phyloP scores from a whole-genome alignment of 2,113 vertebrate genomes.

The Poecilia latipinna region DNA sequence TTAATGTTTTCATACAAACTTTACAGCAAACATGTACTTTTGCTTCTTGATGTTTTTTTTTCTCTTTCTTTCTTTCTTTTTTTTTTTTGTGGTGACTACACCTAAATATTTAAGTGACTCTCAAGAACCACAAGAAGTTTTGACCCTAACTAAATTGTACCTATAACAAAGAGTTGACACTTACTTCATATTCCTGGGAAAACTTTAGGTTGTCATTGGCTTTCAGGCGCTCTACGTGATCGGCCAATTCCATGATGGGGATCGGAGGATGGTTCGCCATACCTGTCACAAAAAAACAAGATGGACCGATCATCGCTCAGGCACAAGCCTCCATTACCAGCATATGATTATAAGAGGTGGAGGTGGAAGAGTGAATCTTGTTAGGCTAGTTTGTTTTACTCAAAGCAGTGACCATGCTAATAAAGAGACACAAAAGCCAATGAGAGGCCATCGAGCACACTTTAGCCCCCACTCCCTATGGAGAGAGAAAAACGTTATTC shows the following conservation, averaged over 20 bases:
- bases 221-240: conserved; percentile 97
- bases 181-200: conserved; percentile 98
- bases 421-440: conserved; percentile 85
- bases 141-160: not conserved
- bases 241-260: conserved; percentile 94
- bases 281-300: conserved; percentile 82
- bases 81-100: no score
- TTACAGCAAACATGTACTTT: not conserved
- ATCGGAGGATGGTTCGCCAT: conserved; percentile 98
- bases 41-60: not conserved
- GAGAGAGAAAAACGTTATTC: conserved; percentile 85
- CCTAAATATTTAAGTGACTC: not conserved
- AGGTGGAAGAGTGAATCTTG: conserved; percentile 77
- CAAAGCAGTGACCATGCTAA: conserved; percentile 95
- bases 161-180: not conserved
- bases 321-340: conserved; percentile 69
- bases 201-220: conserved; percentile 99
- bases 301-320: conserved; percentile 33
- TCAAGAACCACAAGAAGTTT: not conserved
- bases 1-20: not conserved
- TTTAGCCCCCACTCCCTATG: conserved; percentile 84
- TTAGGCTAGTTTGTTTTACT: conserved; percentile 90
- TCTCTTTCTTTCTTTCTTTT: no score
- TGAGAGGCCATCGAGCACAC: conserved; percentile 87
- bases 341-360: conserved; percentile 82